These are phyloP conservation scores for Tupaia chinensis DNA, from an alignment of 2,113 vertebrate genomes.

Conservation along the genomic window DNA sequence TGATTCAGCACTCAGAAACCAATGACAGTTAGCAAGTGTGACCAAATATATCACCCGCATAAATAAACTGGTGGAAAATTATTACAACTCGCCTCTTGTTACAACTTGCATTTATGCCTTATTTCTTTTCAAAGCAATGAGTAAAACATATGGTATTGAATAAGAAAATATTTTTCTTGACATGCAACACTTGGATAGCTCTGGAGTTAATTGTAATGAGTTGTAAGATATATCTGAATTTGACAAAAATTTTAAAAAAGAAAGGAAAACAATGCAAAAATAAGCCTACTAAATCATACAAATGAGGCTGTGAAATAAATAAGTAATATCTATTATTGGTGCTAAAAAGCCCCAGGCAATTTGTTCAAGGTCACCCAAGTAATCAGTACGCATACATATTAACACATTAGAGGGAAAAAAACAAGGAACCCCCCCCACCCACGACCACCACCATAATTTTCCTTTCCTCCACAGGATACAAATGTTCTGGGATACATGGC, in stretches of 20 bases:
- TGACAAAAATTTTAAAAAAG: background rate
- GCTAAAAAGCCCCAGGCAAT: slow-evolving; percentile 34
- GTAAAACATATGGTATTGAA: slow-evolving; percentile 28
- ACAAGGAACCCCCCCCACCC: background rate
- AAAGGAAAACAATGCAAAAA: background rate
- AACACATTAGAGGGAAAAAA: background rate
- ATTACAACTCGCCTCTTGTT: background rate
- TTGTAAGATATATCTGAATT: slow-evolving; percentile 38
- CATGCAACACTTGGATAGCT: background rate
- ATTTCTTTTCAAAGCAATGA: slow-evolving; percentile 56
- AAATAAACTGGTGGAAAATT: slow-evolving; percentile 8
- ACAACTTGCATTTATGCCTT: background rate
- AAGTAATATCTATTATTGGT: slow-evolving; percentile 43
- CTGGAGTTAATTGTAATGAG: background rate
- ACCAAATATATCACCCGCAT: background rate
- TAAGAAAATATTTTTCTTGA: slow-evolving; percentile 51
- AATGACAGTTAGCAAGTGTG: background rate
- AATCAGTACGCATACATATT: background rate
- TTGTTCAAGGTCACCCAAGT: slow-evolving; percentile 69
- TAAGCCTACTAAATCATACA: background rate
- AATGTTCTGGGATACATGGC: background rate
- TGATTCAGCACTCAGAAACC: slow-evolving; percentile 13
- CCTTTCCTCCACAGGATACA: background rate
- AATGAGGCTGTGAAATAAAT: slow-evolving; percentile 54
- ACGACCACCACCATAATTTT: background rate